phyloP scores from a whole-genome alignment of 2,113 vertebrate species.

The Proterorhinus semilunaris region DNA sequence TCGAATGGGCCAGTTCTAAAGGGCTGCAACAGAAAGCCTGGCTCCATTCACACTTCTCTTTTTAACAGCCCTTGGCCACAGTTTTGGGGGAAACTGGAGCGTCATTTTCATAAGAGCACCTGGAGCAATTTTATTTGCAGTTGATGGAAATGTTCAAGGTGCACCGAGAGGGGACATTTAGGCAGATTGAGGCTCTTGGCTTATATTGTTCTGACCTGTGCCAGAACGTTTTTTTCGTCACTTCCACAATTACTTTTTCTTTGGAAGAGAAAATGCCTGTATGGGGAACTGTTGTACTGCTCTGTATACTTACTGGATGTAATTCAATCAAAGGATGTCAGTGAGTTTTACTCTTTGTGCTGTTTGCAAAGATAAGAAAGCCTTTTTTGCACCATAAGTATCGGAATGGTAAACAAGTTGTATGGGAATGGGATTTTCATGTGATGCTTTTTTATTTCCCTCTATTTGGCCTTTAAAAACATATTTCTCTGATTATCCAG shows the following conservation, averaged over 20 bases:
- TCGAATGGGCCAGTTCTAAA: conserved; percentile 41
- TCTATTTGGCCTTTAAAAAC: too few relatives aligned
- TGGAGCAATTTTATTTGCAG: conserved; percentile 68
- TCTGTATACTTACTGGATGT: too few relatives aligned
- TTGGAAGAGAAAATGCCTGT: background rate
- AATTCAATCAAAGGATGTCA: too few relatives aligned
- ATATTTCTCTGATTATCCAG: too few relatives aligned
- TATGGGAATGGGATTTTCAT: too few relatives aligned
- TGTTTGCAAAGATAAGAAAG: too few relatives aligned
- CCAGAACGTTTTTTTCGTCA: conserved; percentile 37
- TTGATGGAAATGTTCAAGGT: conserved; percentile 61
- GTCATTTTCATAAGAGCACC: conserved; percentile 65
- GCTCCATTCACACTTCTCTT: conserved; percentile 58
- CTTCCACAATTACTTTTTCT: conserved; percentile 33
- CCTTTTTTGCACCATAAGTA: too few relatives aligned
- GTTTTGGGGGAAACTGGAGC: conserved; percentile 42
- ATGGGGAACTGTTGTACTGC: too few relatives aligned
- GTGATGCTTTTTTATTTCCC: too few relatives aligned
- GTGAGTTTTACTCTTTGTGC: too few relatives aligned
- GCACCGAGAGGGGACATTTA: conserved; percentile 55
- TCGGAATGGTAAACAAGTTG: too few relatives aligned
- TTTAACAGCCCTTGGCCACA: conserved; percentile 61
- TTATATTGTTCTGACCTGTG: conserved; percentile 33
- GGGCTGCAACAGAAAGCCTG: conserved; percentile 56
- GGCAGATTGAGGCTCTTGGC: conserved; percentile 52